Evolutionary conservation across 92 coral and sea anemone species (phyloP).

Genomic region (Ricordea florida): DNA sequence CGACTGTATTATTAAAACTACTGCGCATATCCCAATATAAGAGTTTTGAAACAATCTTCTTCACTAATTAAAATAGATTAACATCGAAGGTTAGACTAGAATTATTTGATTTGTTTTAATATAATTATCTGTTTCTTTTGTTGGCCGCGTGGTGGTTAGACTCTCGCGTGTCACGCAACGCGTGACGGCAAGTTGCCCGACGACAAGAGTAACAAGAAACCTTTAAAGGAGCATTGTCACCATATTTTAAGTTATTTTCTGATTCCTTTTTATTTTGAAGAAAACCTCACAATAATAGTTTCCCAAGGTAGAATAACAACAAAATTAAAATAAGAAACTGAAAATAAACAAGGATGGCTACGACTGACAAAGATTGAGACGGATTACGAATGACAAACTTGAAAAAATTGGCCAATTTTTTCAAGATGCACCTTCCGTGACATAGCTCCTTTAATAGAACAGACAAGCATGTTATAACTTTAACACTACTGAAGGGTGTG

Average conservation of each 20-base stretch:
- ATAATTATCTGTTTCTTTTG: neutral
- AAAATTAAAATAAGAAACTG: no score
- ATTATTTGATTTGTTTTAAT: neutral
- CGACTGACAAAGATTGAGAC: no score
- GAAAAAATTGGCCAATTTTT: no score
- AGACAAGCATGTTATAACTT: no score
- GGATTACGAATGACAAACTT: no score
- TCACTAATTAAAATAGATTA: neutral
- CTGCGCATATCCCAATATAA: neutral
- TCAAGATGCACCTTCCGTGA: neutral
- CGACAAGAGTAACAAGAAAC: neutral
- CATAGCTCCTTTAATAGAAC: neutral
- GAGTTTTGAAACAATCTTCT: neutral
- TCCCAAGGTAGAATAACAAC: no score
- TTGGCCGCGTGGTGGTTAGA: neutral
- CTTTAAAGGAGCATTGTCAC: neutral
- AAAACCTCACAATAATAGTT: no score
- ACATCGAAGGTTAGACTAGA: neutral
- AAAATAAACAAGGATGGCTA: no score
- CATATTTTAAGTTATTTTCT: no score
- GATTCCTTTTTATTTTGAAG: no score
- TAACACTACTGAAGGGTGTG: constrained; percentile 7
- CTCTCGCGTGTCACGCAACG: neutral
- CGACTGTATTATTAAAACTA: neutral
- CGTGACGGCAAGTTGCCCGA: neutral